Evolutionary conservation across 2,888 invertebrate species (phyloP).

Genomic region (Zhengitettix transpicula): DNA sequence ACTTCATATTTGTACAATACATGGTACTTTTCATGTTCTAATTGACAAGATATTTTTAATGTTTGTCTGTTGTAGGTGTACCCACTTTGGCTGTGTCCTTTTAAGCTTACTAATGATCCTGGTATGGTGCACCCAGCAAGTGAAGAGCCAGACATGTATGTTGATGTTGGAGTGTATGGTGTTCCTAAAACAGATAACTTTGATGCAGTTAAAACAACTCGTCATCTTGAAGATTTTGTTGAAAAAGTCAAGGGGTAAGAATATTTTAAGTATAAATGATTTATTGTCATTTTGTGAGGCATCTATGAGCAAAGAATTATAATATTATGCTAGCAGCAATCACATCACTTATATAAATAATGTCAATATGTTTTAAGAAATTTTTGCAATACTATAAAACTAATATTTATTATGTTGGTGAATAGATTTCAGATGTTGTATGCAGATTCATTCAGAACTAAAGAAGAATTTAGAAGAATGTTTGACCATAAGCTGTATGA

Average conservation of each 20-base stretch:
- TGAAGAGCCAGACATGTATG: slow-evolving; percentile 41
- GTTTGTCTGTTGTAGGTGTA: slow-evolving; percentile 41
- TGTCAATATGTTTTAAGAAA: too few relatives aligned
- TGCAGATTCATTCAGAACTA: slow-evolving; percentile 59
- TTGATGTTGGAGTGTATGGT: slow-evolving; percentile 71
- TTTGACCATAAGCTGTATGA: slow-evolving; percentile 66
- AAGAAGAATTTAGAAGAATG: slow-evolving; percentile 60
- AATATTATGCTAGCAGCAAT: too few relatives aligned
- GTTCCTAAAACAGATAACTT: slow-evolving; percentile 44
- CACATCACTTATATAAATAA: too few relatives aligned
- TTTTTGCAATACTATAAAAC: not conserved
- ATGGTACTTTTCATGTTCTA: not conserved
- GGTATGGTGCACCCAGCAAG: slow-evolving; percentile 48
- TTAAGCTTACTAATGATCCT: slow-evolving; percentile 46
- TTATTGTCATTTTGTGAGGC: too few relatives aligned
- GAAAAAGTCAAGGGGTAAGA: slow-evolving; percentile 39
- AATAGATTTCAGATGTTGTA: slow-evolving; percentile 67
- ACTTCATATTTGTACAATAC: slow-evolving; percentile 6
- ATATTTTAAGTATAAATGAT: not conserved
- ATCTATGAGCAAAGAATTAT: too few relatives aligned
- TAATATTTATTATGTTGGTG: not conserved
- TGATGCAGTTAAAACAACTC: slow-evolving; percentile 44
- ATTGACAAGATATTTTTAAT: not conserved
- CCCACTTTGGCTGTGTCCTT: slow-evolving; percentile 72
- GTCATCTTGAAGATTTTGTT: slow-evolving; percentile 55